phyloP scores from a whole-genome alignment of 2,888 invertebrate genomes.

The Argynnis bischoffii region DNA sequence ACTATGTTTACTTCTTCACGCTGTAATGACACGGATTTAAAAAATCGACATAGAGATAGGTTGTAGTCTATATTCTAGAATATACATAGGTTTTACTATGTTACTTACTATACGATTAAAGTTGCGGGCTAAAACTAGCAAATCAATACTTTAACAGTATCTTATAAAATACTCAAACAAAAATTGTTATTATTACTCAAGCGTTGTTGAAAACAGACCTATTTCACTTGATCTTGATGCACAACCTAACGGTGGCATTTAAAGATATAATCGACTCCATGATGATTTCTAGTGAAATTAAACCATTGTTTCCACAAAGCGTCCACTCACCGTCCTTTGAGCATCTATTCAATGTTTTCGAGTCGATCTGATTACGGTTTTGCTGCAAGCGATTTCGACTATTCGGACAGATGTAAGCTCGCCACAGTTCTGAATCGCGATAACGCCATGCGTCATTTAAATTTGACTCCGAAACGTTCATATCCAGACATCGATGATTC shows the following conservation, averaged over 20 bases:
- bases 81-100: no score
- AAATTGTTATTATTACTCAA: not conserved
- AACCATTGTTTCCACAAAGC: conserved; percentile 57
- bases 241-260: conserved; percentile 39
- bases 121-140: not conserved
- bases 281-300: conserved; percentile 63
- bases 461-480: conserved; percentile 42
- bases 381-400: conserved; percentile 34
- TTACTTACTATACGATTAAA: no score
- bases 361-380: conserved; percentile 41
- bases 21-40: no score
- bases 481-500: conserved; percentile 46
- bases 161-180: not conserved
- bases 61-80: no score
- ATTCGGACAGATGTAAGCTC: conserved; percentile 33
- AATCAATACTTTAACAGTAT: not conserved
- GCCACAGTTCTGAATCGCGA: conserved; percentile 43
- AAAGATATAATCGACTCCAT: conserved; percentile 65
- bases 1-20: no score
- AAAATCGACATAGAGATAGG: no score
- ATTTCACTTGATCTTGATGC: not conserved
- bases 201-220: not conserved
- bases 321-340: conserved; percentile 48
- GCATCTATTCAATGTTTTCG: conserved; percentile 41
- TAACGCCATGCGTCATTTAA: conserved; percentile 44